Evolutionary conservation across 2,888 invertebrate species (phyloP), one percentile per base, ranked within the genome.

Genomic region (Laspeyria flexula): DNA sequence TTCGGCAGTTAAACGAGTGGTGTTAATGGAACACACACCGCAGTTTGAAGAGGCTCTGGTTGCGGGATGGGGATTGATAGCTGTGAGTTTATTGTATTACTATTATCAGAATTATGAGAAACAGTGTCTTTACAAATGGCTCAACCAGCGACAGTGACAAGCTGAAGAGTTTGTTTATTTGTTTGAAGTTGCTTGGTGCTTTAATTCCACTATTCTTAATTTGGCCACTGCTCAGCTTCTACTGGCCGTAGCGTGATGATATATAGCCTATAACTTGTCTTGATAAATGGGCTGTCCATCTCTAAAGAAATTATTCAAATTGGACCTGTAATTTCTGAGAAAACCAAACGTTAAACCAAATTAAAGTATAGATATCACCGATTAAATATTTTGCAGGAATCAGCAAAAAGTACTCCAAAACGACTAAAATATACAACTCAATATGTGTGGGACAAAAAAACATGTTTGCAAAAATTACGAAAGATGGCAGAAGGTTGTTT

Each of bases 61-160:
- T 15, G 57, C 73, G 25, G 75, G 75, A 1, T 75, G 73, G 73
- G 75, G 75, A 6, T 43, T 62, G 4, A 34, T 63, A 1, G 59
- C 68, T 43, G 75, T 75, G 53, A 75, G 73, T 55, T n/a, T 5
- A 27, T 15, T 6, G 1, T 6, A 25, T 6, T 25, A 25, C 25
- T 6, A 25, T 5, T 21, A 21, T 21, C 21, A 2, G 21, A 2
- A 21, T n/a, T n/a, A n/a, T n/a, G n/a, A n/a, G n/a, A n/a, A n/a
- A n/a, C n/a, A n/a, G n/a, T n/a, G n/a, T n/a, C n/a, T n/a, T n/a
- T n/a, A n/a, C n/a, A n/a, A n/a, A n/a, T n/a, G n/a, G n/a, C n/a
- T n/a, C n/a, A n/a, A n/a, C n/a, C n/a, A n/a, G n/a, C n/a, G n/a
- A n/a, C n/a, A n/a, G n/a, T n/a, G n/a, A n/a, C n/a, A n/a, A n/a